A percentile compares a stretch with the other conserved stretches of the same genome.
Evolutionary conservation across 2,797 vertebrate species (phyloP).

Genomic region (Acanthornis magna): DNA sequence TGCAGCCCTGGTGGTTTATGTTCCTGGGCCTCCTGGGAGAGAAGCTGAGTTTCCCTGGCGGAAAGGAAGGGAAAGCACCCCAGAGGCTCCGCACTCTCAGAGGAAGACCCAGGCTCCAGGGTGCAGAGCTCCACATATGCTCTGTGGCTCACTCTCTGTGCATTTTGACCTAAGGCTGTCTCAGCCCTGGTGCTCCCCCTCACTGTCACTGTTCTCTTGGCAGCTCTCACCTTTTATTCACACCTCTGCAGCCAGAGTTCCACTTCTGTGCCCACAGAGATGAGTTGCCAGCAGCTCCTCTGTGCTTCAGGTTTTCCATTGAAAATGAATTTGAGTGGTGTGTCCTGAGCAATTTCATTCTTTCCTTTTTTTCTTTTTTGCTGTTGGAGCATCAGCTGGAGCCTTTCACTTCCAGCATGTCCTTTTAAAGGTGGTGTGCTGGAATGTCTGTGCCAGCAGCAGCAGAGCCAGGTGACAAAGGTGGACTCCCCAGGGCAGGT

Average conservation of each 20-base stretch:
- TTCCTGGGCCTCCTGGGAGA: background rate
- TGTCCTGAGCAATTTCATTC: background rate
- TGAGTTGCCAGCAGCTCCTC: background rate
- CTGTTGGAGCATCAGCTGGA: background rate
- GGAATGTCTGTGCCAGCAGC: background rate
- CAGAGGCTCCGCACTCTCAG: background rate
- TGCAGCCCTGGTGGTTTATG: background rate
- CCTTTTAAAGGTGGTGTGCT: background rate
- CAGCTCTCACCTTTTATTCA: background rate
- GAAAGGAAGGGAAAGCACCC: background rate
- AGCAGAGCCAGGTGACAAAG: background rate
- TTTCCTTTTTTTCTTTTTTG: background rate
- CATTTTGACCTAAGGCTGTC: background rate
- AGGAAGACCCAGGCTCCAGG: fast-evolving
- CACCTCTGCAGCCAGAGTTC: background rate
- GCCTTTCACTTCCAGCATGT: background rate
- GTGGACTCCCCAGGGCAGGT: background rate
- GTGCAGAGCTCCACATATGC: background rate
- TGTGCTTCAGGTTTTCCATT: background rate
- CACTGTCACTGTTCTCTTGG: fast-evolving
- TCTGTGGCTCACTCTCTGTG: background rate
- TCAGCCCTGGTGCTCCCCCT: background rate
- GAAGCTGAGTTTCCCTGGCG: background rate
- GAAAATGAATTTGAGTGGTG: background rate
- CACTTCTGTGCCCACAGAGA: background rate